These are phyloP conservation scores for Bradynema listronoti DNA, from an alignment of 1,140 invertebrate genomes.

Conservation along the genomic window DNA sequence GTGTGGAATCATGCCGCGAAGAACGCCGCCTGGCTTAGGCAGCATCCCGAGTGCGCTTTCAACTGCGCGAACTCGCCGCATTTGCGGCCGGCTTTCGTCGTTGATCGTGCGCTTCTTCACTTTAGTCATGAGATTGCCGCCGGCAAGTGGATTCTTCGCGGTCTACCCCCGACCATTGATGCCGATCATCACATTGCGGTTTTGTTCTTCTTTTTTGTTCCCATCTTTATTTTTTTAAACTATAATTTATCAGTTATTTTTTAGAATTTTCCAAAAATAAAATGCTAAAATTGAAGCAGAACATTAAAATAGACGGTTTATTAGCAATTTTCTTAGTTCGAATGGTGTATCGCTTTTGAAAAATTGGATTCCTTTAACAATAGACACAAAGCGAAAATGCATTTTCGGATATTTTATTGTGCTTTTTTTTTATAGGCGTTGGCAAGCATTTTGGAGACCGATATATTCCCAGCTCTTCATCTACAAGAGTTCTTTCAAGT, in stretches of 20 bases:
- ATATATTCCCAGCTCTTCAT: slow-evolving; percentile 71
- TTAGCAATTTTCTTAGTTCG: no score
- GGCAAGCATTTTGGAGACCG: slow-evolving; percentile 66
- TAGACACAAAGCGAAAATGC: no score
- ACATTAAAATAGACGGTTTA: no score
- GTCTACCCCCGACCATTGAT: slow-evolving; percentile 68
- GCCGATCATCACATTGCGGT: slow-evolving; percentile 67
- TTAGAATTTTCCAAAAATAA: no score
- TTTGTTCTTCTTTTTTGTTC: slow-evolving; percentile 12
- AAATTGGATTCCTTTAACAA: no score
- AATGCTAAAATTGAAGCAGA: no score
- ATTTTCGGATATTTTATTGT: no score
- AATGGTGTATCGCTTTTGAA: no score
- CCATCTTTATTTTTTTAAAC: no score
- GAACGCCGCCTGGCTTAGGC: slow-evolving; percentile 64
- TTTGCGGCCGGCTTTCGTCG: slow-evolving; percentile 80
- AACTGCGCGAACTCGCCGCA: slow-evolving; percentile 84
- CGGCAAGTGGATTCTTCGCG: slow-evolving; percentile 70
- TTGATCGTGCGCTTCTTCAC: slow-evolving; percentile 75
- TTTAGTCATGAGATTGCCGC: slow-evolving; percentile 72
- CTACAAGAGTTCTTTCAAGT: slow-evolving; percentile 78
- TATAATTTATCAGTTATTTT: no score
- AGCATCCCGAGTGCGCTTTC: slow-evolving; percentile 85
- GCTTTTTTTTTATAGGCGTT: no score
- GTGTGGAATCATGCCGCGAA: slow-evolving; percentile 96